Evolutionary conservation across 1,140 invertebrate genomes (phyloP).

Genomic region (Caligus rogercresseyi): DNA sequence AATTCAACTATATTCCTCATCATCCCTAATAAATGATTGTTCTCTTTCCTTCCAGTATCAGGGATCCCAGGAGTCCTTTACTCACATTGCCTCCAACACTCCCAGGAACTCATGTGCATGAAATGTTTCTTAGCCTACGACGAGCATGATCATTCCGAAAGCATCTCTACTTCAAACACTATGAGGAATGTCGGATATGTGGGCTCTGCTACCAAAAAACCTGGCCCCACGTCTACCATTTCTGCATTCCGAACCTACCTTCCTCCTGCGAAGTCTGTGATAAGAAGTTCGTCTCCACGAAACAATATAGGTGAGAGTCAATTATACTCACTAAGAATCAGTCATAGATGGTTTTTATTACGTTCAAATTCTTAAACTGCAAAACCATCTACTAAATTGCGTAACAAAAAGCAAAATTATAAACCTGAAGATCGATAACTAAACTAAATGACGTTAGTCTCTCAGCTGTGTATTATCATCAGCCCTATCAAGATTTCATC

Average conservation of each 20-base stretch:
- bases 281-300: neutral
- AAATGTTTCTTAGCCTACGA: slow-evolving; percentile 20
- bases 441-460: too few species aligned
- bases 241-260: slow-evolving; percentile 11
- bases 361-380: too few species aligned
- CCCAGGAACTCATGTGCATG: slow-evolving; percentile 19
- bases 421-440: too few species aligned
- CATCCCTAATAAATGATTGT: neutral
- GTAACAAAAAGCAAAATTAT: too few species aligned
- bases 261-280: slow-evolving; percentile 10
- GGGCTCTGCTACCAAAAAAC: slow-evolving; percentile 7
- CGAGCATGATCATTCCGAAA: slow-evolving; percentile 3
- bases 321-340: too few species aligned
- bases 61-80: slow-evolving; percentile 2
- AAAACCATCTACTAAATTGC: too few species aligned
- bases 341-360: too few species aligned
- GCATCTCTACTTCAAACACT: slow-evolving; percentile 15
- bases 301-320: slow-evolving; percentile 1
- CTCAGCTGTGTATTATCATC: too few species aligned
- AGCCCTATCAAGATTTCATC: too few species aligned
- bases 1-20: neutral
- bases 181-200: slow-evolving; percentile 6
- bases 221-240: slow-evolving; percentile 20
- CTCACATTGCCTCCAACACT: slow-evolving; percentile 5
- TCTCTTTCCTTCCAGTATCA: neutral